Evolutionary conservation across 1,140 invertebrate species (phyloP).

Genomic region (Anthonomus grandis): DNA sequence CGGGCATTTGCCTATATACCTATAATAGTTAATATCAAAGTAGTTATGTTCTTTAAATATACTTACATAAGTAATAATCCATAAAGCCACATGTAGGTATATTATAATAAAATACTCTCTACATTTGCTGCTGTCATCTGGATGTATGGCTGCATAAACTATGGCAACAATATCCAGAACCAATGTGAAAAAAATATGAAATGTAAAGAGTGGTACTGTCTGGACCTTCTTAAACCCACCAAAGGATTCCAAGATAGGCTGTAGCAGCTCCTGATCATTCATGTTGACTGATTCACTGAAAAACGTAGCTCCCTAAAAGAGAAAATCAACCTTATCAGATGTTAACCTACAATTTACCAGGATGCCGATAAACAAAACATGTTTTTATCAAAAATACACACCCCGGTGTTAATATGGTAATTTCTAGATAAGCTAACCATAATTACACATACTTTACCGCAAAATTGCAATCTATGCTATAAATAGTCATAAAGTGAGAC

Average conservation of each 20-base stretch:
- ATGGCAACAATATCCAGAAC: constrained; percentile 58
- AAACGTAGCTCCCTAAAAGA: constrained; percentile 54
- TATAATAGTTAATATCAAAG: not conserved
- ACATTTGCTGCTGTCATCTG: constrained; percentile 56
- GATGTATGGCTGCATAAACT: constrained; percentile 54
- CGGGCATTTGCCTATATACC: not conserved
- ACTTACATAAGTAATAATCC: constrained; percentile 59
- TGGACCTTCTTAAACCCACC: constrained; percentile 53
- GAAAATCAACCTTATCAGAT: constrained; percentile 9
- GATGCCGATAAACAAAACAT: constrained; percentile 7
- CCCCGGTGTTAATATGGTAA: constrained; percentile 45
- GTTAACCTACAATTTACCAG: constrained; percentile 3
- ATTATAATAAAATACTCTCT: constrained; percentile 65
- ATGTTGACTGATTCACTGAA: constrained; percentile 55
- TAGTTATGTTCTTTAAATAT: not conserved
- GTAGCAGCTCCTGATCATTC: constrained; percentile 54
- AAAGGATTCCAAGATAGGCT: constrained; percentile 52
- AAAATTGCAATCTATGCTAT: no score
- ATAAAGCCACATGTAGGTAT: constrained; percentile 60
- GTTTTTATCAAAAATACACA: constrained; percentile 33
- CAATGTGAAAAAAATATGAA: constrained; percentile 54
- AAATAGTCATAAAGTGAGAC: no score
- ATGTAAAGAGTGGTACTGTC: constrained; percentile 48
- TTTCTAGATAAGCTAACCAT: constrained; percentile 49
- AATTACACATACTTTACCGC: constrained; percentile 24